These are phyloP conservation scores for Pharmacophagus antenor DNA, from an alignment of 2,888 invertebrate species.

Conservation along the genomic window DNA sequence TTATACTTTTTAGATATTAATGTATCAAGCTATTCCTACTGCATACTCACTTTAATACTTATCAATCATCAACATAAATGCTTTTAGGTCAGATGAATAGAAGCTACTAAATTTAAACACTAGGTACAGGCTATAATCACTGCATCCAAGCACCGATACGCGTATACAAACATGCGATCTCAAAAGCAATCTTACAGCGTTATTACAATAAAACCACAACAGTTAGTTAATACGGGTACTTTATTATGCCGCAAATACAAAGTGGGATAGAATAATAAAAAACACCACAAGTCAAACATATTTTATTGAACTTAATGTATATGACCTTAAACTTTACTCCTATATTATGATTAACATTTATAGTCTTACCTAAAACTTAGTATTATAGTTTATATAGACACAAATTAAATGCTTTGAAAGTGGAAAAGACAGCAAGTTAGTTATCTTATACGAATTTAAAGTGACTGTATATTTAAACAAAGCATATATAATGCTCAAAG, in stretches of 20 bases:
- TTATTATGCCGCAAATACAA: slow-evolving; percentile 41
- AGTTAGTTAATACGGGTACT: slow-evolving; percentile 47
- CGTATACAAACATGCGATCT: slow-evolving; percentile 39
- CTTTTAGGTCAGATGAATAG: neutral
- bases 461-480: neutral
- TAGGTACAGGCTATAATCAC: neutral
- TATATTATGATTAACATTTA: slow-evolving; percentile 11
- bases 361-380: slow-evolving; percentile 12
- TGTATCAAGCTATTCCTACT: neutral
- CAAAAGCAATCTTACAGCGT: slow-evolving; percentile 51
- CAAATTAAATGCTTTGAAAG: slow-evolving; percentile 8
- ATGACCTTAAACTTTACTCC: slow-evolving; percentile 17
- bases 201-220: slow-evolving; percentile 68
- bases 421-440: neutral
- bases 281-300: slow-evolving; percentile 41
- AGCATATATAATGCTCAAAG: neutral
- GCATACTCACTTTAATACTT: neutral
- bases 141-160: slow-evolving; percentile 14
- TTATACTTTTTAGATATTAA: no score
- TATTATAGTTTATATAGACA: slow-evolving; percentile 23
- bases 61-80: neutral
- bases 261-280: slow-evolving; percentile 43
- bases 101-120: neutral
- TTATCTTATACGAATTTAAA: neutral
- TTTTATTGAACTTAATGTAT: slow-evolving; percentile 32